Evolutionary conservation across 2,797 vertebrate species (phyloP), one percentile per base, ranked within the genome.

Genomic region (Tokudaia tokunoshimensis): DNA sequence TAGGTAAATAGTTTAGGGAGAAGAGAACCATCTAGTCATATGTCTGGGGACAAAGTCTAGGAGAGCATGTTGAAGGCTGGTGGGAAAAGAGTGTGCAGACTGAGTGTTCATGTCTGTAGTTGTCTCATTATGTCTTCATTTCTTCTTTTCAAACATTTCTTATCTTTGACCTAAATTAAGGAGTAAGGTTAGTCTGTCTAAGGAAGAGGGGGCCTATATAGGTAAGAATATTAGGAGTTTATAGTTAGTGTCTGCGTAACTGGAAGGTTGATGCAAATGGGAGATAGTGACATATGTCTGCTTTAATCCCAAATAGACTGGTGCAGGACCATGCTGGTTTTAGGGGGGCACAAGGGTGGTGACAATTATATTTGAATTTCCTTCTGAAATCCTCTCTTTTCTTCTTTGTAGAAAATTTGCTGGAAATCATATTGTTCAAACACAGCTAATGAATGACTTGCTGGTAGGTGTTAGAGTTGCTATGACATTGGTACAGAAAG

Each of bases 381-480:
- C 29, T 79, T 96, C 96, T 94, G 22, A 96, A 29, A 82, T 47
- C n/a, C n/a, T 75, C 20, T 82, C 55, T 90, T 92, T 94, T 57
- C 37, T 37, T 87, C 7, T 91, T 93, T 97, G 8, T 76, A 99
- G 99, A 95, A 99, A 98, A 94, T 99, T 99, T 84, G 78, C 98
- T 87, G 99, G 99, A 93, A 99, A 99, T 96, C 98, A 98, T 92
- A 98, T 99, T 70, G 99, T 99, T 96, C 99, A 99, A 98, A 99
- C 99, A 72, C 99, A 99, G 97, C 84, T 99, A 95, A 99, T 99
- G 99, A 99, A 99, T 0, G 99, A 99, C 95, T 99, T 99, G 93
- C 96, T 99, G 97, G 98, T 98, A 83, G 98, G 98, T 0, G 98
- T 99, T 95, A 99, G 99, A 98, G 98, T 99, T 91, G 99, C 99